phyloP scores from a whole-genome alignment of 1,140 invertebrate genomes.

The Onthophagus taurus region DNA sequence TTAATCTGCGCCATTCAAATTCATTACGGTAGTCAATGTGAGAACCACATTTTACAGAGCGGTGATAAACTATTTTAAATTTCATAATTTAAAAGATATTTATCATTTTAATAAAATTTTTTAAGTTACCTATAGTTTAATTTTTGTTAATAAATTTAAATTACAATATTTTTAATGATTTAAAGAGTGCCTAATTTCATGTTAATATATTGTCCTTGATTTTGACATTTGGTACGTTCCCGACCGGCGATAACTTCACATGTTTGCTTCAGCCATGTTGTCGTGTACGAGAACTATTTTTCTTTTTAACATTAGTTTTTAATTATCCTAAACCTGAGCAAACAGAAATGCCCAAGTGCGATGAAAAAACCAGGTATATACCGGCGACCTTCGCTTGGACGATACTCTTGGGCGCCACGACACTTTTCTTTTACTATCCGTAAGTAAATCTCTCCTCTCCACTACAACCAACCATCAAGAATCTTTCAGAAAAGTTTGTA shows the following conservation, averaged over 20 bases:
- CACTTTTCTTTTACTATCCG: conserved; percentile 94
- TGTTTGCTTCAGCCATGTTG: conserved; percentile 54
- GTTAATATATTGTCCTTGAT: conserved; percentile 9
- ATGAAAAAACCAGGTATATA: conserved; percentile 85
- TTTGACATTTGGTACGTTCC: conserved; percentile 17
- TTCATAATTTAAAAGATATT: no score
- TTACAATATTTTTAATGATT: no score
- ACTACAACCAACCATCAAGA: no score
- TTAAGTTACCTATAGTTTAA: no score
- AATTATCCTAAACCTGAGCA: conserved; percentile 30
- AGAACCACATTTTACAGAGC: no score
- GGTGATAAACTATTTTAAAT: no score
- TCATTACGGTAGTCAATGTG: no score
- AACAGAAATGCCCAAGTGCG: conserved; percentile 80
- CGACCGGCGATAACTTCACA: conserved; percentile 20
- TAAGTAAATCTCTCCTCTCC: conserved; percentile 64
- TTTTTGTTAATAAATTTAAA: no score
- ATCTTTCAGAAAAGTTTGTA: conserved; percentile 30
- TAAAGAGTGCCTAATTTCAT: no score
- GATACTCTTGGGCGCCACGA: conserved; percentile 79
- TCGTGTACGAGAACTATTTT: conserved; percentile 48
- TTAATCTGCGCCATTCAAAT: no score
- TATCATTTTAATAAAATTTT: no score
- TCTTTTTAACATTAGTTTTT: conserved; percentile 38
- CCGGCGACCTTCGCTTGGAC: conserved; percentile 95